These are phyloP conservation scores for Penaeus monodon DNA, from an alignment of 2,888 invertebrate genomes.

Conservation along the genomic window DNA sequence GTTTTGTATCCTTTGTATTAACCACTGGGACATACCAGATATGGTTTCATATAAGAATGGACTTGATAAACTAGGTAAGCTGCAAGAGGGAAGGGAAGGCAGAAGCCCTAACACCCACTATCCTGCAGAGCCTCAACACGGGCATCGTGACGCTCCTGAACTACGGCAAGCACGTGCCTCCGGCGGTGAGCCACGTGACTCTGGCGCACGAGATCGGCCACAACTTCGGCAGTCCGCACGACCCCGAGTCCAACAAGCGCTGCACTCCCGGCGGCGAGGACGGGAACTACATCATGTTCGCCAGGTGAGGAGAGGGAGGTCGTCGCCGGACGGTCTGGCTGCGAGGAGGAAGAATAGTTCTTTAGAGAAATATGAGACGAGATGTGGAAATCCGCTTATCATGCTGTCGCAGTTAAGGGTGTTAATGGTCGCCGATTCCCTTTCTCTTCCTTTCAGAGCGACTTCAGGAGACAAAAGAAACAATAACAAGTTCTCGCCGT, in stretches of 20 bases:
- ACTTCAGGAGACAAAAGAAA: conserved; percentile 98
- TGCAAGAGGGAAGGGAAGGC: too few species aligned
- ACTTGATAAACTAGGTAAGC: too few species aligned
- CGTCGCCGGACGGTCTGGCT: too few species aligned
- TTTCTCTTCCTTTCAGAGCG: conserved; percentile 72
- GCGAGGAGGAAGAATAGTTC: too few species aligned
- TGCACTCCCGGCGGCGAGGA: conserved; percentile 95
- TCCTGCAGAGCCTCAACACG: conserved; percentile 88
- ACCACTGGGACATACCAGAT: too few species aligned
- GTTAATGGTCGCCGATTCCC: neutral
- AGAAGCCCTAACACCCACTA: neutral
- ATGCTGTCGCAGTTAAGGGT: neutral
- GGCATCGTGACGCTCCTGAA: conserved; percentile 97
- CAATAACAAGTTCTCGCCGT: conserved; percentile 96
- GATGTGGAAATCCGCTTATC: neutral
- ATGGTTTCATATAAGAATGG: too few species aligned
- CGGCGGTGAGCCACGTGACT: conserved; percentile 98
- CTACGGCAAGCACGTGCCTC: conserved; percentile 97
- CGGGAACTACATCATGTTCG: conserved; percentile 99
- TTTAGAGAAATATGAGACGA: too few species aligned
- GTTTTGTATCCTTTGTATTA: too few species aligned
- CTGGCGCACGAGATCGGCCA: conserved; percentile 99
- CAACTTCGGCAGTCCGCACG: conserved; percentile 96
- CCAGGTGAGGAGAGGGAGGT: conserved; percentile 73
- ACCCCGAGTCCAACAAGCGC: conserved; percentile 81